Percentiles rank a stretch among this genome's conserved stretches.
These are phyloP conservation scores for Penaeus japonicus DNA, from an alignment of 1,140 invertebrate genomes.

Conservation along the genomic window DNA sequence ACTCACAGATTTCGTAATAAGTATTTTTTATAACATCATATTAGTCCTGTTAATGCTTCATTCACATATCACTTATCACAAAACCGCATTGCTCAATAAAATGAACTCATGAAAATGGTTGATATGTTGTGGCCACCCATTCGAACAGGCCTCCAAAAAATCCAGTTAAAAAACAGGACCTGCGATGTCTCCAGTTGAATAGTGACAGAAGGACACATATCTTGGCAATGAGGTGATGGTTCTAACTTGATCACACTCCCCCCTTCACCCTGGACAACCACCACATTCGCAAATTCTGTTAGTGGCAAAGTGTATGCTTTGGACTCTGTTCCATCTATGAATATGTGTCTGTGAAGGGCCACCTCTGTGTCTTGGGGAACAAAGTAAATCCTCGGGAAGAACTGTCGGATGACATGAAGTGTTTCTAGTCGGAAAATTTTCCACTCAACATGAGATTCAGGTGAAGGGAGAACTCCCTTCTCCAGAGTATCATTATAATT, in stretches of 20 bases:
- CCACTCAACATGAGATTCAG: constrained; percentile 31
- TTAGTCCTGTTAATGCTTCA: background rate
- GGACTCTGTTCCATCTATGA: constrained; percentile 31
- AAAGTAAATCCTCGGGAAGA: constrained; percentile 21
- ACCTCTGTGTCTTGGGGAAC: constrained; percentile 38
- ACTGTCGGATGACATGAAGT: constrained; percentile 16
- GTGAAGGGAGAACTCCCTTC: background rate
- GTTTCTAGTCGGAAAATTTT: constrained; percentile 33
- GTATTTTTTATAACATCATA: background rate
- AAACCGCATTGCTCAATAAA: constrained; percentile 13
- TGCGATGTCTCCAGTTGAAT: constrained; percentile 24
- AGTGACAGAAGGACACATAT: background rate
- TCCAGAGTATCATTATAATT: background rate
- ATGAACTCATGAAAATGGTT: constrained; percentile 24
- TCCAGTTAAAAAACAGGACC: constrained; percentile 41
- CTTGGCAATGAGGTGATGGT: constrained; percentile 33
- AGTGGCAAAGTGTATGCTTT: constrained; percentile 15
- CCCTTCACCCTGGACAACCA: constrained; percentile 37
- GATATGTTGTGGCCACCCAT: background rate
- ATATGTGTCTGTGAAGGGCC: constrained; percentile 25
- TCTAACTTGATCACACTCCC: background rate
- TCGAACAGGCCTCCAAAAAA: constrained; percentile 39
- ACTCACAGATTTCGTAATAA: too few relatives aligned
- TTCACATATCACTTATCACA: background rate
- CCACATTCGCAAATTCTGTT: constrained; percentile 44